Base-by-base conservation (phyloP, 2,888 invertebrate genomes). In the Lagria hirta region DNA sequence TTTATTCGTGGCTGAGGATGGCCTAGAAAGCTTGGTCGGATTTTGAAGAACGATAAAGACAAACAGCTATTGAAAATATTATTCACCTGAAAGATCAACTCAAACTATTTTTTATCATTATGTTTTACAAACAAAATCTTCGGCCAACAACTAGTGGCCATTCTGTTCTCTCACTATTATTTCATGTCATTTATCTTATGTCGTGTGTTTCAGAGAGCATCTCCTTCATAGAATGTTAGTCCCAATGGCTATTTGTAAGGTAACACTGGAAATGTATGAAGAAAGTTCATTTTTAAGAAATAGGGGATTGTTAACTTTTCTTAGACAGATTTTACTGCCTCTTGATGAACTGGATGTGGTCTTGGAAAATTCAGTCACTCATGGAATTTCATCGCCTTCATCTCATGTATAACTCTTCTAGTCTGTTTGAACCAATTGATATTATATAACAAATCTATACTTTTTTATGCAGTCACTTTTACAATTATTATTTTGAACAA, bases 251-350 rank as follows among this genome's bases (percentile, higher is more conserved):
- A 77, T 84, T 61, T 88, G 92, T 10, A 87, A 92, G 49, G 87
- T 92, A 3, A 94, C 96, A 0, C 71, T 77, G 4, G 93, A 94
- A 66, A 91, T 98, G 92, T 99, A 94, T 66, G 97, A 97, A 66
- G 96, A 97, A 65, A 85, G 86, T 58, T 95, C 97, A 36, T 98
- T 99, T 71, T 76, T 99, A 47, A 82, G 97, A 41, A 90, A 91
- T 63, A 81, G 87, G 36, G 86, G 86, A 38, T 77, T 95, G 21
- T 79, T 91, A 47, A 90, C 88, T 55, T 94, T 93, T 74, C 81
- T 96, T 44, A 80, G 88, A 53, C 91, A 95, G 74, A 92, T 95
- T 66, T 79, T 96, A 27, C 86, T 91, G 64, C 90, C 93, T 8
- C 77, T 96, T 22, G 88, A 90, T 65, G 92, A 94, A 68, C 86